Evolutionary conservation across 1,140 invertebrate species (phyloP).

Genomic region (Drosophila watanabei): DNA sequence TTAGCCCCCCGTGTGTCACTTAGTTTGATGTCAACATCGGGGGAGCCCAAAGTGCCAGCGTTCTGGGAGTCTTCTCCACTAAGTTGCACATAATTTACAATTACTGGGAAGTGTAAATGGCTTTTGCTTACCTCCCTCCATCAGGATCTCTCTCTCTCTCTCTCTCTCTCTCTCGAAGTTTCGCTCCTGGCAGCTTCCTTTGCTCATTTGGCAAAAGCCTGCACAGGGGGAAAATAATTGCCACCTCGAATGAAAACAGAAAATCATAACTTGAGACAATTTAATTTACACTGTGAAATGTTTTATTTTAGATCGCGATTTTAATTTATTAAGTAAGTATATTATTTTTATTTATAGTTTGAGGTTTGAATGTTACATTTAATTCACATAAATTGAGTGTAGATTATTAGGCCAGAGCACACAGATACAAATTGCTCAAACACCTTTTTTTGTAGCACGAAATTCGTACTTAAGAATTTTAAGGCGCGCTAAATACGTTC

Average conservation of each 20-base stretch:
- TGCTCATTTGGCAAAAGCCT: constrained; percentile 47
- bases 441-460: neutral
- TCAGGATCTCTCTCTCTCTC: neutral
- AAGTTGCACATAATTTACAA: constrained; percentile 72
- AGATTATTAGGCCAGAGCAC: too few species aligned
- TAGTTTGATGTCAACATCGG: constrained; percentile 54
- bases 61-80: constrained; percentile 31
- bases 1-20: constrained; percentile 29
- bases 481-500: too few species aligned
- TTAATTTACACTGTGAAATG: constrained; percentile 12
- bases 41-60: constrained; percentile 35
- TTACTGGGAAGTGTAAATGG: constrained; percentile 73
- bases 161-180: neutral
- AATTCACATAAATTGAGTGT: too few species aligned
- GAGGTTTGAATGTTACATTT: neutral
- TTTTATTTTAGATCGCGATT: accelerated
- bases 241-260: constrained; percentile 39
- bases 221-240: constrained; percentile 39
- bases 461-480: neutral
- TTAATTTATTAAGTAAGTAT: neutral
- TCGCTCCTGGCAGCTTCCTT: constrained; percentile 35
- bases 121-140: constrained; percentile 40
- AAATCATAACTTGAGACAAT: constrained; percentile 35
- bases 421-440: too few species aligned
- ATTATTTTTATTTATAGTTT: neutral